phyloP scores from a whole-genome alignment of 1,140 invertebrate genomes.

The Euborellia annulipes region DNA sequence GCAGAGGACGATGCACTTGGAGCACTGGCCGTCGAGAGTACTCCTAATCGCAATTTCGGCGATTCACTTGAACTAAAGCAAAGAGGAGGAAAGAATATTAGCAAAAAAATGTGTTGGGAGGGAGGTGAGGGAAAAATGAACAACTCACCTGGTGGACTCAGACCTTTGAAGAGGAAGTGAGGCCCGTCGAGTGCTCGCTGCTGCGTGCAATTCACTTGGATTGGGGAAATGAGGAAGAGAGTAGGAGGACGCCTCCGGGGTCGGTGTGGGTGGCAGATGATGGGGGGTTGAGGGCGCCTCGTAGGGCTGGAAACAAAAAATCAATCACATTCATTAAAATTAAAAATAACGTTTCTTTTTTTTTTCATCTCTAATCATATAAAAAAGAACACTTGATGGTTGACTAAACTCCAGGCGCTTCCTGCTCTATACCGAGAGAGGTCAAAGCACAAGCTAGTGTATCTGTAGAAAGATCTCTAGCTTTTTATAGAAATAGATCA shows the following conservation, averaged over 20 bases:
- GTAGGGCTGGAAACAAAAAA: constrained; percentile 9
- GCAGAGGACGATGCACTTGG: constrained; percentile 48
- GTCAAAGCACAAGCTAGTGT: too few relatives aligned
- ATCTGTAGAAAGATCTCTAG: too few relatives aligned
- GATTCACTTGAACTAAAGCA: constrained; percentile 34
- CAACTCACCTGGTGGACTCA: constrained; percentile 44
- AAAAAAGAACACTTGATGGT: too few relatives aligned
- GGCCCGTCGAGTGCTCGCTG: constrained; percentile 39
- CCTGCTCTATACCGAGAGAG: too few relatives aligned
- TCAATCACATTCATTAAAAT: too few relatives aligned
- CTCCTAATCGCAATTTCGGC: constrained; percentile 34
- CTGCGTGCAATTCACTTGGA: constrained; percentile 18
- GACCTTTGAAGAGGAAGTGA: constrained; percentile 58
- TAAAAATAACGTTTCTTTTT: too few relatives aligned
- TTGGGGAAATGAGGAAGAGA: constrained; percentile 20
- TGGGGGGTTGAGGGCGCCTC: constrained; percentile 10
- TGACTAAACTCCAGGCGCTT: too few relatives aligned
- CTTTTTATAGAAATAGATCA: too few relatives aligned
- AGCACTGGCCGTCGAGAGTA: constrained; percentile 29
- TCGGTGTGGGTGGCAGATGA: constrained; percentile 11
- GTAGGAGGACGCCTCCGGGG: constrained; percentile 15
- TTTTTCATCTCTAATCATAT: too few relatives aligned
- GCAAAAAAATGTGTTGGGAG: background rate
- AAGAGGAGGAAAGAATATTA: background rate
- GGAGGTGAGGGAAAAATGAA: background rate